Evolutionary conservation across 2,797 vertebrate genomes (phyloP), one percentile per base, ranked within the genome.

Genomic region (Gadopsis marmoratus): DNA sequence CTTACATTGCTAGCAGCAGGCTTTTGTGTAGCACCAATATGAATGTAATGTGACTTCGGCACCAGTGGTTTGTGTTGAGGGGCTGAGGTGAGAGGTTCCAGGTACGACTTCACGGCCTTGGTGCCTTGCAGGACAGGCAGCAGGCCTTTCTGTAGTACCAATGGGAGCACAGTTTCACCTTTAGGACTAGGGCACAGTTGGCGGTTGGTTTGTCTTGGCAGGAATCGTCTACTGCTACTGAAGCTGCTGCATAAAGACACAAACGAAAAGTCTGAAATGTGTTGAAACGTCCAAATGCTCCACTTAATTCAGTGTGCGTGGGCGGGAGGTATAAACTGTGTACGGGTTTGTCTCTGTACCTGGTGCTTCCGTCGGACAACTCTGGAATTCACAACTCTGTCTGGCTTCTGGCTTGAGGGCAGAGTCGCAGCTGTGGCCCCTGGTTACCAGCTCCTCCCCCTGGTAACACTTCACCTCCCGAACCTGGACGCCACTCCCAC

Each of bases 61-160:
- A 79, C 70, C 83, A 90, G 77, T 82, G 78, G 10, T 74, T 65
- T 50, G 62, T 62, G 79, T 56, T 41, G 51, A 60, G 53, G 29
- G 75, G 43, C 51, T 21, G 47, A 48, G 79, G 69, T 79, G 31
- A 73, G 59, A 39, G 81, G 67, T 48, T 62, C 56, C 43, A 71
- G 84, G 64, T 43, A 11, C 35, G 70, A 35, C 74, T 11, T 93
- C 78, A 96, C 89, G 95, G 86, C 87, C 91, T 33, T 17, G 90
- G 94, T 11, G 93, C 94, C 58, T 86, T 95, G 59, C 97, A 98
- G 4, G 95, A 95, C 84, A 91, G 79, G 88, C 96, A 97, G 93
- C 96, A 96, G 90, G 96, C 96, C 84, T 95, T 97, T 74, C 95
- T 95, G 92, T 96, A 96, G 94, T 96, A 96, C 96, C 96, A 96